Conservation (phyloP, 2,888 invertebrate genomes). For the Muschampia plurimacula region DNA sequence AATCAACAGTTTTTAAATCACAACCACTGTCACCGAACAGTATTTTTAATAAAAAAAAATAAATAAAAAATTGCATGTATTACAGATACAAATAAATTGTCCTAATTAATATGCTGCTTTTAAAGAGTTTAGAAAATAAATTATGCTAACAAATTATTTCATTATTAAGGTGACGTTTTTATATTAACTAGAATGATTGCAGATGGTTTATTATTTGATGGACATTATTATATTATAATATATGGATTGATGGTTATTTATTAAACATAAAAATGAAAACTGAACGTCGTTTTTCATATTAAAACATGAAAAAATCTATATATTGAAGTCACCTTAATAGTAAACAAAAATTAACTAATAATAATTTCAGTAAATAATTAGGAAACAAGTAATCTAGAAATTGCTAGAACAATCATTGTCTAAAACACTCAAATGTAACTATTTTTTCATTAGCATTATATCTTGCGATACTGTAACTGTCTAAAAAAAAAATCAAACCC, state of each 20-base stretch:
- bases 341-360: conserved; percentile 38
- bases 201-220: background rate
- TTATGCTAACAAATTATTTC: conserved; percentile 12
- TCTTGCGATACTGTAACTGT: background rate
- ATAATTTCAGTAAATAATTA: conserved; percentile 34
- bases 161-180: conserved; percentile 45
- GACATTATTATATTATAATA: too few relatives aligned
- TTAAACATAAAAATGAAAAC: background rate
- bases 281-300: background rate
- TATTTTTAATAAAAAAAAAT: conserved; percentile 48
- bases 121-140: conserved; percentile 40
- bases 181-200: conserved; percentile 13
- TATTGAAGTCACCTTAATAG: conserved; percentile 47
- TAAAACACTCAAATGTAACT: conserved; percentile 25
- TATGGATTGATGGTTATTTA: too few relatives aligned
- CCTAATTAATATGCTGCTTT: conserved; percentile 50
- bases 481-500: background rate
- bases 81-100: conserved; percentile 39
- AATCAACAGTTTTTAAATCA: conserved; percentile 54
- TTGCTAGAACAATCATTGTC: conserved; percentile 45
- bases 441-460: background rate
- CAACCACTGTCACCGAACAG: conserved; percentile 59
- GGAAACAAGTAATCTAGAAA: conserved; percentile 44
- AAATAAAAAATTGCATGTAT: conserved; percentile 43
- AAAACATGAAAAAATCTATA: background rate